A percentile compares a stretch with the other conserved stretches of the same genome.
Conservation (phyloP, 2,797 vertebrate genomes). For the Pteronotus mesoamericanus region DNA sequence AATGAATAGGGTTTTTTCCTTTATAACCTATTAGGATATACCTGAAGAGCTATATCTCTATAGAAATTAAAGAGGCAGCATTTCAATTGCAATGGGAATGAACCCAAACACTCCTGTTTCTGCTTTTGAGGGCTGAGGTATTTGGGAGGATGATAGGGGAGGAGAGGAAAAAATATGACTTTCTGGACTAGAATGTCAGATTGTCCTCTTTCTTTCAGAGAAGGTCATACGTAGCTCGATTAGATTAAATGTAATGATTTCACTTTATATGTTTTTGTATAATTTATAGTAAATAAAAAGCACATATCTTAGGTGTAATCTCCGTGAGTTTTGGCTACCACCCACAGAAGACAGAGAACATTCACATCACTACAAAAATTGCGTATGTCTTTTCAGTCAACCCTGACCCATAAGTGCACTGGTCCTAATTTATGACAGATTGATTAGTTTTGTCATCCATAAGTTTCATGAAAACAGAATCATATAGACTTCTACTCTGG, state of each 20-base stretch:
- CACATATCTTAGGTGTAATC: background rate
- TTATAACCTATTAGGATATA: background rate
- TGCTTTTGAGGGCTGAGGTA: background rate
- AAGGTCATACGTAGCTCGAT: background rate
- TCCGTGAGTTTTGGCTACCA: background rate
- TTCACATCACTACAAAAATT: background rate
- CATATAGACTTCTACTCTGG: background rate
- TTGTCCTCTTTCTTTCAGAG: background rate
- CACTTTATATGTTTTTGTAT: background rate
- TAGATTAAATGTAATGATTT: background rate
- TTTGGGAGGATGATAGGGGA: background rate
- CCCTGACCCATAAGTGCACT: background rate
- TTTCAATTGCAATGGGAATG: background rate
- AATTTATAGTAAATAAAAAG: background rate
- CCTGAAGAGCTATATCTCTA: background rate
- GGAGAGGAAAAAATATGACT: background rate
- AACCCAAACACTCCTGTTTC: background rate
- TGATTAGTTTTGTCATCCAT: background rate
- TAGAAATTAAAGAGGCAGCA: background rate
- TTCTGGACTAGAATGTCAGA: background rate
- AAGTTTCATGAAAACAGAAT: background rate
- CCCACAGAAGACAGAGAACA: background rate
- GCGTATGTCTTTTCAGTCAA: background rate
- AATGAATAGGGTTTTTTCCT: background rate
- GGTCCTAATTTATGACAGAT: background rate